Conservation (phyloP, 1,140 invertebrate genomes). For the Orchesella cincta region DNA sequence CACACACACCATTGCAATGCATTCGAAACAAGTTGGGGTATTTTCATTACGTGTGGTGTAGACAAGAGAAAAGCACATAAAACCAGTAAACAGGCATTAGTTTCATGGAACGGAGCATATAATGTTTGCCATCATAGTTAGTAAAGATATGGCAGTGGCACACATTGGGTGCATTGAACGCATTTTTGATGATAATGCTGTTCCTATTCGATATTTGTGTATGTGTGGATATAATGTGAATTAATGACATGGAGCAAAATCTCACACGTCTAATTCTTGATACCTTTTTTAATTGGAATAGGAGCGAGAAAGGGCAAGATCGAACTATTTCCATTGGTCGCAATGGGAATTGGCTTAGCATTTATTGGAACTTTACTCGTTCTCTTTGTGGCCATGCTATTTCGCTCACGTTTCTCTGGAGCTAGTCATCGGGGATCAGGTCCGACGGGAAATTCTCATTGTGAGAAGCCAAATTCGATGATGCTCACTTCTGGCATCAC, state of each 20-base stretch:
- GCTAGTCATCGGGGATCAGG: background rate
- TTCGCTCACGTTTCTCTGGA: conserved; percentile 44
- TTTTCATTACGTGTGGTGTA: no score
- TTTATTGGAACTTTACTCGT: conserved; percentile 47
- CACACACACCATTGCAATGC: no score
- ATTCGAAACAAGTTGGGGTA: no score
- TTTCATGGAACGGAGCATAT: no score
- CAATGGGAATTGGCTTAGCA: conserved; percentile 47
- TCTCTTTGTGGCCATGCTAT: conserved; percentile 44
- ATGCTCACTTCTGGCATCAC: conserved; percentile 12
- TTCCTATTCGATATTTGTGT: no score
- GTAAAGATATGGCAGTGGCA: no score
- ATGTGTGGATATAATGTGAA: conserved; percentile 6
- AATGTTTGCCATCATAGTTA: background rate
- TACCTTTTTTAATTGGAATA: conserved; percentile 13
- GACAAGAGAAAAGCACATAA: no score
- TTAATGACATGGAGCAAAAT: conserved; percentile 23
- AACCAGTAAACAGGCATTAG: no score
- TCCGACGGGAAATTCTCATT: conserved; percentile 8
- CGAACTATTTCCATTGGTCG: conserved; percentile 48
- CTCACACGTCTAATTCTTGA: no score
- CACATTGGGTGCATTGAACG: no score
- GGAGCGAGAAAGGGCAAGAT: conserved; percentile 48
- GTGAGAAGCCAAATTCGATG: conserved; percentile 30
- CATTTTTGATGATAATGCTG: no score